phyloP scores from a whole-genome alignment of 2,113 vertebrate species.

The Macrotis lagotis region DNA sequence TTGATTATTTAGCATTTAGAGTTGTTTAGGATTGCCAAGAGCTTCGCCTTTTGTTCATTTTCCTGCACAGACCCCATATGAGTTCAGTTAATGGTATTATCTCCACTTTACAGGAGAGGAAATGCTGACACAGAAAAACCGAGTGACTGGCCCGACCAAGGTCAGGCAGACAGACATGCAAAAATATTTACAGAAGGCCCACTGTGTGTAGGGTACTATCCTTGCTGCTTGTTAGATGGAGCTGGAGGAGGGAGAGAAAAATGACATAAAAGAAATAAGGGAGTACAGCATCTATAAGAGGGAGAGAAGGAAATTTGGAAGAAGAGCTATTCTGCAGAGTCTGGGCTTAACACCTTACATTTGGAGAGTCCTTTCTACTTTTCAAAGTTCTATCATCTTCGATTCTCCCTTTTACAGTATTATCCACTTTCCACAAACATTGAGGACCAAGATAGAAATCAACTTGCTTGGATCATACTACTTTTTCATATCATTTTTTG shows the following conservation, averaged over 20 bases:
- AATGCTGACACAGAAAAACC: slow-evolving; percentile 46
- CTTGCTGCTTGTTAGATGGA: accelerated
- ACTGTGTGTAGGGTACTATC: neutral
- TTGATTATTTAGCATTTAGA: slow-evolving; percentile 69
- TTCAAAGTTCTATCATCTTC: neutral
- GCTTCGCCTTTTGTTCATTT: slow-evolving; percentile 55
- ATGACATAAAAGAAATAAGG: accelerated
- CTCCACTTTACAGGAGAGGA: slow-evolving; percentile 60
- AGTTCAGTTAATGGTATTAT: slow-evolving; percentile 14
- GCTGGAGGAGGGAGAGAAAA: neutral
- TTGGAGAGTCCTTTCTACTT: neutral
- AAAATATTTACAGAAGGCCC: neutral
- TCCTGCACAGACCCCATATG: neutral
- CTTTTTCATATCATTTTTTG: neutral
- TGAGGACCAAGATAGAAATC: neutral
- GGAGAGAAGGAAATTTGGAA: neutral
- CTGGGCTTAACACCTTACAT: neutral
- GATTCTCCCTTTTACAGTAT: neutral
- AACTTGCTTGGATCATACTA: neutral
- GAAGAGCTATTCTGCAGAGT: neutral
- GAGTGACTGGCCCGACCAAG: neutral
- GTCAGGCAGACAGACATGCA: neutral
- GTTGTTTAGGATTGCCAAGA: slow-evolving; percentile 39
- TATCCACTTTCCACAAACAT: neutral
- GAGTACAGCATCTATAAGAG: neutral